Conservation (phyloP, 2,888 invertebrate genomes). For the Coelinius sp. region DNA sequence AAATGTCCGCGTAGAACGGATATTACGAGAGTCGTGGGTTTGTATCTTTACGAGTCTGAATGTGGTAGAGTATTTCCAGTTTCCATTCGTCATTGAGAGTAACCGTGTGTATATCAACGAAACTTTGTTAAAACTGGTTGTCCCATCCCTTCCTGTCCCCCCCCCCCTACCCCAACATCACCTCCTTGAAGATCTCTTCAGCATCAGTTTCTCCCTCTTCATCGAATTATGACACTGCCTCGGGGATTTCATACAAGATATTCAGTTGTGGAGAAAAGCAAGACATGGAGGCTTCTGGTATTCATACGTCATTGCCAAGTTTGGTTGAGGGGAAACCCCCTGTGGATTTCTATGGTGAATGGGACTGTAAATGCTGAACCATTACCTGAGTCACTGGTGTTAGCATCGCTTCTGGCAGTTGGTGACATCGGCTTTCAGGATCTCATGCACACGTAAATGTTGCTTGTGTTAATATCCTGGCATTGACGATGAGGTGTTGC, state of each 20-base stretch:
- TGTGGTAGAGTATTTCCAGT: neutral
- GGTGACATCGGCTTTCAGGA: constrained; percentile 21
- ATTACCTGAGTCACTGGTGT: constrained; percentile 10
- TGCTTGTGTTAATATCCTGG: constrained; percentile 1
- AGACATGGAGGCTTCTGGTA: constrained; percentile 16
- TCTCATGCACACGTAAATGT: constrained; percentile 6
- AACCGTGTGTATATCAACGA: neutral
- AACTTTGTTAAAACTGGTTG: neutral
- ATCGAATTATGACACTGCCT: neutral
- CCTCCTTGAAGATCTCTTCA: neutral
- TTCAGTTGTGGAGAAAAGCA: neutral
- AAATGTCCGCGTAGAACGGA: constrained; percentile 12
- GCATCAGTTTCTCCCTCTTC: neutral
- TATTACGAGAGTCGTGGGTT: constrained; percentile 5
- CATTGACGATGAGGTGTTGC: neutral
- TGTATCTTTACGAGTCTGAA: constrained; percentile 13
- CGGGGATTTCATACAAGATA: neutral
- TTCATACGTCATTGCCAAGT: constrained; percentile 43
- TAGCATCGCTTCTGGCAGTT: constrained; percentile 4
- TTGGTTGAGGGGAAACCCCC: constrained; percentile 3
- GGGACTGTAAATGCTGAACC: constrained; percentile 35
- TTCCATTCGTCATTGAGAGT: constrained; percentile 17
- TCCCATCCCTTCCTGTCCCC: neutral
- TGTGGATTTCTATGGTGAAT: constrained; percentile 28
- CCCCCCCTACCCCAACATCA: neutral